phyloP scores from a whole-genome alignment of 2,888 invertebrate species.

The Arrhopalites spinosus region DNA sequence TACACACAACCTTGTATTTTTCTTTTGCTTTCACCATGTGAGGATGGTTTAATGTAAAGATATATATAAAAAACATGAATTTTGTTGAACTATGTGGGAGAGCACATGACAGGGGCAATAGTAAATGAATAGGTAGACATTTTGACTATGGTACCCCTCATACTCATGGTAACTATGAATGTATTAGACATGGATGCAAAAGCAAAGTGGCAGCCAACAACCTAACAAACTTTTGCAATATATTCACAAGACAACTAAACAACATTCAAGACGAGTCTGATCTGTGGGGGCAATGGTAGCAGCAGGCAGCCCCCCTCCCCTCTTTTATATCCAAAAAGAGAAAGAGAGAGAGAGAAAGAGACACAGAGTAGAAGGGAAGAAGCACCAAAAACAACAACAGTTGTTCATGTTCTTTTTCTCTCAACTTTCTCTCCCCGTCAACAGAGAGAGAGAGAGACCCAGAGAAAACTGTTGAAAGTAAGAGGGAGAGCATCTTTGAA shows the following conservation, averaged over 20 bases:
- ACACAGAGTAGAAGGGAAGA: neutral
- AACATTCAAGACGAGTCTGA: neutral
- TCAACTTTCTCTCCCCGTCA: constrained; percentile 22
- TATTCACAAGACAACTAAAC: constrained; percentile 32
- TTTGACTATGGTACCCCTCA: neutral
- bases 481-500: constrained; percentile 20
- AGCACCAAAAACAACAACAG: constrained; percentile 15
- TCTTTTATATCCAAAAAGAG: neutral
- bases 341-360: neutral
- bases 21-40: neutral
- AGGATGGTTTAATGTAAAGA: neutral
- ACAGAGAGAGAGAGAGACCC: neutral
- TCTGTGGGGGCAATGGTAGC: neutral
- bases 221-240: constrained; percentile 36
- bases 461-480: neutral
- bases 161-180: constrained; percentile 14
- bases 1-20: neutral
- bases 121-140: constrained; percentile 20
- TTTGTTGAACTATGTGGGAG: neutral
- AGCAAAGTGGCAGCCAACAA: constrained; percentile 26
- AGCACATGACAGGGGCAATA: neutral
- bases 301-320: neutral
- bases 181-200: constrained; percentile 10
- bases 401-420: constrained; percentile 13
- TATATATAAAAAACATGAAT: neutral